Evolutionary conservation across 1,140 invertebrate genomes (phyloP).

Genomic region (Acromyrmex charruanus): DNA sequence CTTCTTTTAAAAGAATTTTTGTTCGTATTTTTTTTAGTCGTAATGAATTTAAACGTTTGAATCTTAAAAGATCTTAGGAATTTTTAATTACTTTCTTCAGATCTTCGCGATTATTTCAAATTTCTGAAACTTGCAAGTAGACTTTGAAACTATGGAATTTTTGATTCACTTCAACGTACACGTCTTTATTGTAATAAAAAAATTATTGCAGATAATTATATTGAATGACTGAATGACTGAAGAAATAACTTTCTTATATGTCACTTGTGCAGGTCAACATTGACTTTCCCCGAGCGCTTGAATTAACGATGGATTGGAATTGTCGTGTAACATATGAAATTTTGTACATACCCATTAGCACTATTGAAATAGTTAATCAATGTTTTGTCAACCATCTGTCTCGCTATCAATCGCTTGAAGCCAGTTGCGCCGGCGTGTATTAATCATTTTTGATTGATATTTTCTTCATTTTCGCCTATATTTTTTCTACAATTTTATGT

Average conservation of each 20-base stretch:
- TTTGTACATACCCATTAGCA: constrained; percentile 81
- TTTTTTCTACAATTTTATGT: constrained; percentile 11
- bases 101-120: background rate
- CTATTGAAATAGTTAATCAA: constrained; percentile 77
- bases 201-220: background rate
- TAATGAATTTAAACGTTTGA: background rate
- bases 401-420: constrained; percentile 35
- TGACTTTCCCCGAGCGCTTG: constrained; percentile 41
- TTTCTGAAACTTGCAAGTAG: background rate
- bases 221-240: background rate
- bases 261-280: background rate
- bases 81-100: background rate
- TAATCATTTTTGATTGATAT: background rate
- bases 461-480: background rate
- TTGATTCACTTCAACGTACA: background rate
- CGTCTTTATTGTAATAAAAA: background rate
- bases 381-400: constrained; percentile 64
- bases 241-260: constrained; percentile 1
- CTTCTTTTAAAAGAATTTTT: background rate
- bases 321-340: constrained; percentile 79
- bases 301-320: constrained; percentile 70
- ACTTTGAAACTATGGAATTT: background rate
- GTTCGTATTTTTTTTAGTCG: background rate
- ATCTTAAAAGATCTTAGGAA: background rate
- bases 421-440: constrained; percentile 45